Evolutionary conservation across 1,140 invertebrate genomes (phyloP), one percentile per base, ranked within the genome.

Genomic region (Drosophila nannoptera): DNA sequence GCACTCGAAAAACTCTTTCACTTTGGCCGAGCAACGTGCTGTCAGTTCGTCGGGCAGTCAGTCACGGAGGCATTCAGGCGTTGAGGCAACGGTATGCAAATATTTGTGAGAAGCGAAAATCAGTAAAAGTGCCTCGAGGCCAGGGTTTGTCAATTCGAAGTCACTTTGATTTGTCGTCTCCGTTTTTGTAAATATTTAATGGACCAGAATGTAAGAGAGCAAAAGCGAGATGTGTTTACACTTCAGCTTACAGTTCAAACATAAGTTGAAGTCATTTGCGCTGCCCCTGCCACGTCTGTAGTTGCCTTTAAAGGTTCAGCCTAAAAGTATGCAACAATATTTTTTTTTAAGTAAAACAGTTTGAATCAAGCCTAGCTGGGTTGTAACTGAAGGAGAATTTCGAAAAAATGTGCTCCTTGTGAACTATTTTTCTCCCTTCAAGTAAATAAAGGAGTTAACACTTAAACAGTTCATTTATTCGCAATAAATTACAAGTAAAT

Each of bases 171-270:
- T 84, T 83, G 73, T 84, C 68, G 60, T 61, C 53, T 46, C 43
- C 36, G 22, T 77, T 66, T 74, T 70, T 76, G 69, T 84, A 86
- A 84, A 84, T 84, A 84, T 86, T 84, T 86, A 84, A 84, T 84
- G 77, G 80, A 74, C 59, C 81, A 71, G 77, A 84, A 84, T 43
- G 60, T 70, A 68, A 82, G 71, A 82, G 75, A 64, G 71, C 40
- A 42, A 70, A 48, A 48, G 40, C 11, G 11, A 38, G 60, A 50
- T 69, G 45, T 69, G 66, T 64, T 64, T 49, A 54, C 66, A 56
- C 38, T 65, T 52, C 22, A 58, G 53, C 52, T 69, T 69, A 56
- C 50, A 56, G 56, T 50, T 45, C 38, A 69, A 69, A 56, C 53
- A 55, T 43, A 31, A 43, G 53, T 43, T 11, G 43, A 11, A 43